phyloP scores from a whole-genome alignment of 2,797 vertebrate species.

The Hydrophis major region DNA sequence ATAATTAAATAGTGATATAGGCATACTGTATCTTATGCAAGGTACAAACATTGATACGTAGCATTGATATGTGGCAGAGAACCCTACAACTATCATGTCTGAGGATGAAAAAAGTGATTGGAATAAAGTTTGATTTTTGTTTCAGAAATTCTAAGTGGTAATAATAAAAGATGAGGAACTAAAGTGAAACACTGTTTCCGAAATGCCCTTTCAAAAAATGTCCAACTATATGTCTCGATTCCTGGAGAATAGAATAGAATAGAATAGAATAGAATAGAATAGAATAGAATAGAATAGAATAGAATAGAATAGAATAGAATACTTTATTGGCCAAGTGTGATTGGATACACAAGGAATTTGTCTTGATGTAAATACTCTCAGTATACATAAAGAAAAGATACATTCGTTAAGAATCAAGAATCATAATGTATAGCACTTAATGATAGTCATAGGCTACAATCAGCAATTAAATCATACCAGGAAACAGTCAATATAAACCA shows the following conservation, averaged over 20 bases:
- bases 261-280: no score
- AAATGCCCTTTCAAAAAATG: neutral
- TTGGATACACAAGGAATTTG: no score
- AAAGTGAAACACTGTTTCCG: neutral
- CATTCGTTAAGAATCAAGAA: no score
- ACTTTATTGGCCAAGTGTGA: no score
- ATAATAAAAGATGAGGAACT: neutral
- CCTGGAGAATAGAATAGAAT: neutral
- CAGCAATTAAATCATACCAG: no score
- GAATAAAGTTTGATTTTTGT: neutral
- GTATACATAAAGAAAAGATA: no score
- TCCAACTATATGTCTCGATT: neutral
- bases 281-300: no score
- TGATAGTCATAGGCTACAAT: no score
- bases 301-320: no score
- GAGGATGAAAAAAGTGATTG: neutral
- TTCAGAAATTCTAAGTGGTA: neutral
- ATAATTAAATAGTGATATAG: neutral
- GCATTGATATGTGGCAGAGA: neutral
- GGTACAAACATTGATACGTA: neutral
- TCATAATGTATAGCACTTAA: no score
- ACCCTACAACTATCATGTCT: neutral
- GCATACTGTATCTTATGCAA: neutral
- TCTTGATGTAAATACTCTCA: no score
- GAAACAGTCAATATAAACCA: no score